Evolutionary conservation across 2,113 vertebrate genomes (phyloP).

Genomic region (Cichladusa arquata): DNA sequence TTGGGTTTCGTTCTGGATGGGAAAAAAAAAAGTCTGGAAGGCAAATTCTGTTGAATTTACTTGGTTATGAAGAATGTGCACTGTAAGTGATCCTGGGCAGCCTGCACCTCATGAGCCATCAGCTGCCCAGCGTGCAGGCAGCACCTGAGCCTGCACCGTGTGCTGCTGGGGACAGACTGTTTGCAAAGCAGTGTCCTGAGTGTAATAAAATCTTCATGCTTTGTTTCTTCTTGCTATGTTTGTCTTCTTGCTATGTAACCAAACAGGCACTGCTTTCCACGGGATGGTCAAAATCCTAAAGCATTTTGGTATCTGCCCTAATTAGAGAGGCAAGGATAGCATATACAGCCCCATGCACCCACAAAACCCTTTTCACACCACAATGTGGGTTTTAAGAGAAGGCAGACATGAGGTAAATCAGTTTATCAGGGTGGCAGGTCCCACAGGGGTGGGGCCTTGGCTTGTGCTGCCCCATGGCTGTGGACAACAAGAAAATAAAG

Average conservation of each 20-base stretch:
- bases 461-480: background rate
- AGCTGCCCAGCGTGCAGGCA: accelerated
- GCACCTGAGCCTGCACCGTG: accelerated
- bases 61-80: background rate
- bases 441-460: background rate
- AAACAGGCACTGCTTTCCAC: background rate
- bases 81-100: background rate
- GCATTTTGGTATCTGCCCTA: background rate
- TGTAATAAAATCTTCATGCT: background rate
- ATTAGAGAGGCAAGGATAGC: background rate
- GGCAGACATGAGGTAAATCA: background rate
- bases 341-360: accelerated
- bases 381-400: background rate
- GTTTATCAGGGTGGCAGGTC: background rate
- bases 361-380: background rate
- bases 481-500: background rate
- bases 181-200: background rate
- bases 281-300: background rate
- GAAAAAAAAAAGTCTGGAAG: accelerated
- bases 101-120: background rate
- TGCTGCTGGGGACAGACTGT: background rate
- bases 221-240: background rate
- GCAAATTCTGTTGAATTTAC: background rate
- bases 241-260: background rate
- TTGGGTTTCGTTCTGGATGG: background rate